These are phyloP conservation scores for Monopis laevigella DNA, from an alignment of 2,888 invertebrate genomes.

Conservation along the genomic window DNA sequence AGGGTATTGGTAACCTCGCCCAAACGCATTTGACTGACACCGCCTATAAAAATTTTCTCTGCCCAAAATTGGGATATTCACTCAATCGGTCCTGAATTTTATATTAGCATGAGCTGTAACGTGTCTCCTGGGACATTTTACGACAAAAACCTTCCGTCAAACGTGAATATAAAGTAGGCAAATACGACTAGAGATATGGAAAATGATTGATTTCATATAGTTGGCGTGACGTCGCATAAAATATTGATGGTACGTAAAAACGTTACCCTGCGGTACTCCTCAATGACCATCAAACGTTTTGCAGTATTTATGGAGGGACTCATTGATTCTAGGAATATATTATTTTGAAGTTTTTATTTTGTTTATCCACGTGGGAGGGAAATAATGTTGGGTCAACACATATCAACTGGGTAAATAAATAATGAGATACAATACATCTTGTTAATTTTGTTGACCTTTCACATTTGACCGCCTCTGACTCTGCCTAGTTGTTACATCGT, in stretches of 20 bases:
- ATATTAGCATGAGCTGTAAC: slow-evolving; percentile 15
- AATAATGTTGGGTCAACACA: too few species aligned
- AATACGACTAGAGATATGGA: slow-evolving; percentile 19
- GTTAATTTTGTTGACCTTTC: too few species aligned
- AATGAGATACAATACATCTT: too few species aligned
- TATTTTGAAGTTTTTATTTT: too few species aligned
- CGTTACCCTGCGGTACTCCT: neutral
- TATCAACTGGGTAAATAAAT: too few species aligned
- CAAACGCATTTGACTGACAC: slow-evolving; percentile 8
- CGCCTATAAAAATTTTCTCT: neutral
- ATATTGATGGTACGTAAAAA: slow-evolving; percentile 29
- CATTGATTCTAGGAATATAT: slow-evolving; percentile 9
- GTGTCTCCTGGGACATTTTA: slow-evolving; percentile 21
- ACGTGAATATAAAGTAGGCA: slow-evolving; percentile 38
- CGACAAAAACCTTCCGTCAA: slow-evolving; percentile 26
- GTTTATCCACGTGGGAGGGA: too few species aligned
- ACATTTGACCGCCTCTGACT: too few species aligned
- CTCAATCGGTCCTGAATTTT: slow-evolving; percentile 23
- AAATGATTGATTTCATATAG: slow-evolving; percentile 40
- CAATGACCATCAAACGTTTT: slow-evolving; percentile 11
- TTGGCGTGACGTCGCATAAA: slow-evolving; percentile 34
- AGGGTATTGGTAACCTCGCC: neutral
- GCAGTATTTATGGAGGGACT: too few species aligned
- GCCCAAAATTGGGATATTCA: slow-evolving; percentile 16
- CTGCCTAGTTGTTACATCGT: too few species aligned